These are phyloP conservation scores for Leucoma salicis DNA, from an alignment of 2,888 invertebrate species.

Conservation along the genomic window DNA sequence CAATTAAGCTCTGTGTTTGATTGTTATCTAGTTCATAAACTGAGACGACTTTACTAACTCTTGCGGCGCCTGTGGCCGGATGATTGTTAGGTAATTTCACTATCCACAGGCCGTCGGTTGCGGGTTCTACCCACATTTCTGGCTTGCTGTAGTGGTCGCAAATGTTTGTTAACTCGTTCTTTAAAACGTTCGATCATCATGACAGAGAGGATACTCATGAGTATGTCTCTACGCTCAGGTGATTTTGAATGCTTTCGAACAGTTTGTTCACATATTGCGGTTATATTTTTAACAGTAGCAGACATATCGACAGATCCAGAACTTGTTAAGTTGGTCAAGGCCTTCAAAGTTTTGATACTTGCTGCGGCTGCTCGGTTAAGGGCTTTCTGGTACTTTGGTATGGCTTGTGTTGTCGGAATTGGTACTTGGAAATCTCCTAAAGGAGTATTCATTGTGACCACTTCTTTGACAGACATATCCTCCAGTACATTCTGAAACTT, in stretches of 20 bases:
- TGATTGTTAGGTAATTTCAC: background rate
- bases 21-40: conserved; percentile 6
- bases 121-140: conserved; percentile 8
- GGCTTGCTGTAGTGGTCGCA: conserved; percentile 3
- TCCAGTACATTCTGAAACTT: too few species aligned
- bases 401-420: background rate
- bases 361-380: background rate
- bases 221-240: background rate
- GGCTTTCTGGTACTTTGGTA: background rate
- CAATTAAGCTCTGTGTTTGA: conserved; percentile 4
- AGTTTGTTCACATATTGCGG: background rate
- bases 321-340: too few species aligned
- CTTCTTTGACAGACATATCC: too few species aligned
- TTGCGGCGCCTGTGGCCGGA: background rate
- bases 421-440: too few species aligned
- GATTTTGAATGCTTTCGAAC: background rate
- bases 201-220: background rate
- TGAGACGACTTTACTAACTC: background rate
- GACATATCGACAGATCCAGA: too few species aligned
- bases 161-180: background rate
- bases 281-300: background rate
- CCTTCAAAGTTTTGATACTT: background rate
- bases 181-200: background rate
- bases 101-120: conserved; percentile 1
- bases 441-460: too few species aligned